Percentiles rank a stretch among this genome's conserved stretches.
Evolutionary conservation across 92 coral and sea anemone species (phyloP).

Genomic region (Epizoanthus ramosus): DNA sequence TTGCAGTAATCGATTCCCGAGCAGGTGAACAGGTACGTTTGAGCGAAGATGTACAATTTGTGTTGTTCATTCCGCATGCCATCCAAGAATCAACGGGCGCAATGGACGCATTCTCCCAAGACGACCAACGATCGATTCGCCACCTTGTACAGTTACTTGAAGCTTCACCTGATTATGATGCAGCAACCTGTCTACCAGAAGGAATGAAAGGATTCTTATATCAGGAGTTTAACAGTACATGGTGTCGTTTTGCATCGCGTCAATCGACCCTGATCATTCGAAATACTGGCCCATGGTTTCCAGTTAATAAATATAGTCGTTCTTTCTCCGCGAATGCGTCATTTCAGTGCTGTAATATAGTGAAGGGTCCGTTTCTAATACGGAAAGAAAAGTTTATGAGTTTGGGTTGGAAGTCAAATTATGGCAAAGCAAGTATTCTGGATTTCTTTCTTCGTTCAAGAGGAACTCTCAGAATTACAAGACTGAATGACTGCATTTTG

Average conservation of each 20-base stretch:
- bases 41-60: background rate
- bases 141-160: constrained; percentile 13
- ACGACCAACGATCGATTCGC: constrained; percentile 3
- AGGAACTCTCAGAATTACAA: constrained; percentile 61
- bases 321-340: constrained; percentile 1
- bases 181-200: constrained; percentile 9
- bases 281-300: constrained; percentile 55
- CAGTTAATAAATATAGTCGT: background rate
- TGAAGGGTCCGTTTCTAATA: constrained; percentile 62
- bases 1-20: constrained; percentile 11
- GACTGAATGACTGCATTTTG: constrained; percentile 52
- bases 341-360: constrained; percentile 55
- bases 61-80: constrained; percentile 16
- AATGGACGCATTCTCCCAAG: background rate
- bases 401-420: constrained; percentile 32
- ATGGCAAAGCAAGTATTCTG: constrained; percentile 52
- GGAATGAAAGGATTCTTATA: background rate
- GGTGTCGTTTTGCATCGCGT: constrained; percentile 69
- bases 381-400: constrained; percentile 43
- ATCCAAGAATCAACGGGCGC: background rate
- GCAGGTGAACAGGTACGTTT: background rate
- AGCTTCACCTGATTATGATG: background rate
- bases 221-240: constrained; percentile 35
- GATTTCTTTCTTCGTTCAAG: constrained; percentile 74
- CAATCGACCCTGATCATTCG: constrained; percentile 68